Percentiles rank a stretch among this genome's conserved stretches.
Conservation (phyloP, 2,888 invertebrate genomes). For the Gryllus longicercus region DNA sequence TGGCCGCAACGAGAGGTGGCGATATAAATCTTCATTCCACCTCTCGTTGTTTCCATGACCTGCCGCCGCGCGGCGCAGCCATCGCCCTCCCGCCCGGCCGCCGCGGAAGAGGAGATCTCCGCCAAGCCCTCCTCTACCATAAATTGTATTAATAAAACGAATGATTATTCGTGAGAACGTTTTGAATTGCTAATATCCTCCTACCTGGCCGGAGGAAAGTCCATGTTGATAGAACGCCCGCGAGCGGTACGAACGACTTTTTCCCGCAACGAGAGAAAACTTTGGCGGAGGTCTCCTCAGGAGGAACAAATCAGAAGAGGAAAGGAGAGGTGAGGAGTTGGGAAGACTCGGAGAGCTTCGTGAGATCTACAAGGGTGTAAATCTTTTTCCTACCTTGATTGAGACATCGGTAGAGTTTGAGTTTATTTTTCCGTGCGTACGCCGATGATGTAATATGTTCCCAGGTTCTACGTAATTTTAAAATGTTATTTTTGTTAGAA, state of each 20-base stretch:
- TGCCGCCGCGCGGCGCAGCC: not conserved
- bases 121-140: not conserved
- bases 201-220: not conserved
- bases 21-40: constrained; percentile 17
- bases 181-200: constrained; percentile 3
- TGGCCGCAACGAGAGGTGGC: not conserved
- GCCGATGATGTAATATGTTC: no score
- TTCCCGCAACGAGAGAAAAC: not conserved
- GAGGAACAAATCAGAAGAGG: not conserved
- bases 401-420: no score
- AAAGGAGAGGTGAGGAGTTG: not conserved
- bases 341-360: no score
- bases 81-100: not conserved
- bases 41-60: not conserved
- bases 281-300: not conserved
- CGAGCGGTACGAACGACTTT: not conserved
- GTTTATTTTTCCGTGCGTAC: no score
- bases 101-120: not conserved
- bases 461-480: no score
- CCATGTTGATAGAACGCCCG: not conserved
- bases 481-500: no score
- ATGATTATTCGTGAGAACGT: not conserved
- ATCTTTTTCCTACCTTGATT: no score
- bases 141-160: constrained; percentile 17
- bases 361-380: no score